These are phyloP conservation scores for Sitta europaea DNA, from an alignment of 2,113 vertebrate genomes.

Conservation along the genomic window DNA sequence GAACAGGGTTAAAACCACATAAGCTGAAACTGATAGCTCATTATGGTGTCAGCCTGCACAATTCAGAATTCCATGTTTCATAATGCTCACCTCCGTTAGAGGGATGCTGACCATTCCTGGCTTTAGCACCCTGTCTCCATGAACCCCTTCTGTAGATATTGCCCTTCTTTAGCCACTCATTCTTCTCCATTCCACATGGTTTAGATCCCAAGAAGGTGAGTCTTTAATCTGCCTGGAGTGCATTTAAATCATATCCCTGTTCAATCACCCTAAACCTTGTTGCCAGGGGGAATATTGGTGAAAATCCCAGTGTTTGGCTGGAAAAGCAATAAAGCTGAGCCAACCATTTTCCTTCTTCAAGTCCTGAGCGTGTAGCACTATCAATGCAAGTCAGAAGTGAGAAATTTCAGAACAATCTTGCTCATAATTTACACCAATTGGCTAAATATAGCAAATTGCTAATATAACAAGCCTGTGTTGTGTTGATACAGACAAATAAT, in stretches of 20 bases:
- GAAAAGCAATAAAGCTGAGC: background rate
- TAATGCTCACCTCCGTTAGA: background rate
- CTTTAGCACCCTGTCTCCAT: background rate
- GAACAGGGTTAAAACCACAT: background rate
- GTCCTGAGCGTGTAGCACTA: background rate
- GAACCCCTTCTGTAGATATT: background rate
- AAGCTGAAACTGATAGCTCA: background rate
- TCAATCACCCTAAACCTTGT: background rate
- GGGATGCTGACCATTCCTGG: background rate
- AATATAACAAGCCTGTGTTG: background rate
- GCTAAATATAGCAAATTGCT: slow-evolving; percentile 29
- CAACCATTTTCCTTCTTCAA: background rate
- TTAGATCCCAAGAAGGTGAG: background rate
- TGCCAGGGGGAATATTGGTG: background rate
- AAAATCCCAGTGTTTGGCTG: background rate
- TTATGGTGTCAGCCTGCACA: background rate
- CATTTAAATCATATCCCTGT: background rate
- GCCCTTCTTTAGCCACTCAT: background rate
- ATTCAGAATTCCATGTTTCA: background rate
- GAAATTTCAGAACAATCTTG: background rate
- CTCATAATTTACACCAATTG: slow-evolving; percentile 27
- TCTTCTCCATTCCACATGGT: background rate
- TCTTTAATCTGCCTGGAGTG: background rate
- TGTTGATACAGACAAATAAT: slow-evolving; percentile 30
- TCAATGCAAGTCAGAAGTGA: background rate